Evolutionary conservation across 2,113 vertebrate genomes (phyloP), one percentile per base, ranked within the genome.

Genomic region (Thomomys bottae): DNA sequence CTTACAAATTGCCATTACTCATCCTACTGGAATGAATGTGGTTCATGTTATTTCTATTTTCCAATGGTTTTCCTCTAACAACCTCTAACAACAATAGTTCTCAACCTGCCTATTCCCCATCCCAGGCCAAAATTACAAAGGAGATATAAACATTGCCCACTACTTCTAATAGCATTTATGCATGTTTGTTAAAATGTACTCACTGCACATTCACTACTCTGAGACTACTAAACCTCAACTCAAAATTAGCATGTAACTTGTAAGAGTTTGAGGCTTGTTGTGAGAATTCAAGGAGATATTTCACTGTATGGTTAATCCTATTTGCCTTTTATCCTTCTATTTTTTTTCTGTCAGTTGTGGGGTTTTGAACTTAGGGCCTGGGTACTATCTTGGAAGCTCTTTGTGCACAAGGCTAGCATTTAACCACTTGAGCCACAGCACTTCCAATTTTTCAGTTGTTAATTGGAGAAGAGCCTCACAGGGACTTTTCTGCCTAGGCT

Each of bases 101-200:
- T 72, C 79, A 92, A 38, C 21, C 45, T 73, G 66, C 34, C 57
- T 70, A 4, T 28, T n/a, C 30, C 5, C 32, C 49, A 30, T 40
- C 23, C 2, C 12, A 57, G 63, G 2, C 36, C 42, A 79, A 90
- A 92, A 88, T 32, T 88, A 20, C 61, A 82, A 88, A 2, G 34
- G 26, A 66, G 6, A 90, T 59, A 7, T 61, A 45, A 73, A 72
- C 84, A 84, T 10, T 17, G 23, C 20, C 68, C 18, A 61, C 14
- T 73, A 32, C 18, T 78, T 78, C 45, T 84, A 73, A 81, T 30
- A 38, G 76, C 40, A 68, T 68, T 90, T 75, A 59, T 30, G 70
- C 71, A 30, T n/a, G 15, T 79, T 59, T 23, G n/a, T 91, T 88
- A 71, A 93, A 91, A 94, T 38, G 18, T 24, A 49, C 54, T 91